Evolutionary conservation across 35 echinoderm and acorn worm species (phyloP).

Genomic region (Heliocidaris erythrogramma): DNA sequence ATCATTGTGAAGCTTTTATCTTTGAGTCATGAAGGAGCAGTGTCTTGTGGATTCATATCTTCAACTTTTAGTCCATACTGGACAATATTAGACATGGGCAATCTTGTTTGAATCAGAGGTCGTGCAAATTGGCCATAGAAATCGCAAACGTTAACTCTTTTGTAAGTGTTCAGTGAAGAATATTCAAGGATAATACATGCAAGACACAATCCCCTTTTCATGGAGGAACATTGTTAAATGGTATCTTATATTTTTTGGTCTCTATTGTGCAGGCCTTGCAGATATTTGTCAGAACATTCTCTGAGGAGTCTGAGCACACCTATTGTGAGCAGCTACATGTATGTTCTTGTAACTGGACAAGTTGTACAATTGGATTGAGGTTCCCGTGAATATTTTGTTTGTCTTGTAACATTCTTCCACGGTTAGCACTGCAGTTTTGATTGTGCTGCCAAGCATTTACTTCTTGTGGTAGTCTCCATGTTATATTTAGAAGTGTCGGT

Average conservation of each 20-base stretch:
- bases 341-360: neutral
- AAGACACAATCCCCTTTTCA: neutral
- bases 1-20: neutral
- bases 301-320: neutral
- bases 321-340: neutral
- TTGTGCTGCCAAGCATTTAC: neutral
- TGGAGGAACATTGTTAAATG: neutral
- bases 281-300: neutral
- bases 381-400: neutral
- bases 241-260: neutral
- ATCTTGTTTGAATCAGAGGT: neutral
- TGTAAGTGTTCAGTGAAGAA: neutral
- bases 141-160: neutral
- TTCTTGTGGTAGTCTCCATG: neutral
- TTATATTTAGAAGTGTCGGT: neutral
- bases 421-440: too few relatives aligned
- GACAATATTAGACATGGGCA: neutral
- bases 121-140: neutral
- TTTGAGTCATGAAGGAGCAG: too few relatives aligned
- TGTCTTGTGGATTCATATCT: too few relatives aligned
- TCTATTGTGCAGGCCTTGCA: neutral
- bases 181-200: neutral
- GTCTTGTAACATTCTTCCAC: neutral
- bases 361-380: neutral
- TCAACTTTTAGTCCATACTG: neutral